A percentile compares a stretch with the other conserved stretches of the same genome.
Conservation (phyloP, 2,888 invertebrate genomes). For the Gymnocheta viridis region DNA sequence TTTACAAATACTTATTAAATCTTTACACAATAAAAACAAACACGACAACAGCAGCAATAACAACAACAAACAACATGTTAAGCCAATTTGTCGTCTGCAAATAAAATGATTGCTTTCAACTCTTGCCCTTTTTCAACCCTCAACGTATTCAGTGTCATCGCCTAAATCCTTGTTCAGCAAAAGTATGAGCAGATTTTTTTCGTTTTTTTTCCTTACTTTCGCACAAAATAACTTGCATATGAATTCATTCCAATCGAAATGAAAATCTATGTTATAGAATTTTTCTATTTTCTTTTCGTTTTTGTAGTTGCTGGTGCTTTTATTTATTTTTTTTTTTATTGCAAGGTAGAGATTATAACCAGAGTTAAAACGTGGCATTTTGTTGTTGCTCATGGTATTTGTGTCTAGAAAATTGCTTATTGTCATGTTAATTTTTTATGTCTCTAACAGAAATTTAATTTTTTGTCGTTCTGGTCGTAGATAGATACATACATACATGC, state of each 20-base stretch:
- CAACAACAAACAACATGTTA: slow-evolving; percentile 30
- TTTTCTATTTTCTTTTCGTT: slow-evolving; percentile 35
- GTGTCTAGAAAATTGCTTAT: slow-evolving; percentile 65
- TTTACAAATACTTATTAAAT: neutral
- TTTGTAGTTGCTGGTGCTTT: neutral
- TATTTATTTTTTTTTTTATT: neutral
- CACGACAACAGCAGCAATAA: neutral
- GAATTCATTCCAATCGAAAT: slow-evolving; percentile 68
- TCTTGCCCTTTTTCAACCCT: slow-evolving; percentile 30
- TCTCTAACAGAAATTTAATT: slow-evolving; percentile 62
- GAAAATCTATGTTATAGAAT: slow-evolving; percentile 62
- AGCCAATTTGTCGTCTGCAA: slow-evolving; percentile 65
- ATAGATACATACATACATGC: neutral
- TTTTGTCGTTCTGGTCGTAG: slow-evolving; percentile 9
- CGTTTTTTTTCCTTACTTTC: neutral
- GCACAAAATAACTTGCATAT: slow-evolving; percentile 48
- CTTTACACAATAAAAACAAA: neutral
- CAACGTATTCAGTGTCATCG: slow-evolving; percentile 26
- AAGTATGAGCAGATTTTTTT: slow-evolving; percentile 12
- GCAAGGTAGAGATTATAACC: slow-evolving; percentile 48
- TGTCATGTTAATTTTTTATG: slow-evolving; percentile 68
- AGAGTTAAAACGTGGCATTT: slow-evolving; percentile 35
- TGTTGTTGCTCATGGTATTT: slow-evolving; percentile 30
- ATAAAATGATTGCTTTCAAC: slow-evolving; percentile 60
- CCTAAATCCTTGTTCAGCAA: slow-evolving; percentile 17